Evolutionary conservation across 2,113 vertebrate species (phyloP), one percentile per base, ranked within the genome.

Genomic region (Lampris incognitus): DNA sequence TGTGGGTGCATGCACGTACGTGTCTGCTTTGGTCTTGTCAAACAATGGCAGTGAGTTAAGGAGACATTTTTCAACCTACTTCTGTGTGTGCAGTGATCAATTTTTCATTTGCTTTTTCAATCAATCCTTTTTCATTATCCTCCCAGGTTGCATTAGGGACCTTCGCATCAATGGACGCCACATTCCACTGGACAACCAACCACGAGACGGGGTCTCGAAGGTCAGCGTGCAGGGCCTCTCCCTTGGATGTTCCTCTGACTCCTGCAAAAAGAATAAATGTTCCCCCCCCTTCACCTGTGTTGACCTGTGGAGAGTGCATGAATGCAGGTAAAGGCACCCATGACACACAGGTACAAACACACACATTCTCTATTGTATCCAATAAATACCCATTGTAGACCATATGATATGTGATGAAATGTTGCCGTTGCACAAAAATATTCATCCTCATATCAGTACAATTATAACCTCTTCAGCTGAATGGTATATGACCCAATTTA

Each of bases 231-330:
- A 94, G 69, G 95, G 95, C 0, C 60, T 97, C 63, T 94, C 87
- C 50, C 80, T 81, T 72, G 96, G 96, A 46, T 97, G 96, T 76
- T 91, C 89, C 13, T 97, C 97, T 0, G 95, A 96, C 76, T 95
- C 96, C 69, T 97, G 96, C 88, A 95, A 92, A 79, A 95, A 76
- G 80, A 96, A 95, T 84, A 94, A 96, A 5, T 97, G 96, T 63
- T 95, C 85, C 82, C 93, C 92, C 38, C 94, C 95, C 57, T 95
- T 96, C 84, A 93, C 95, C 76, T 97, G 96, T 38, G 93, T 95
- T 51, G 96, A 97, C 91, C 81, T 97, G 83, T 97, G 97, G 96
- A 95, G 96, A 92, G 94, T 95, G 72, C 94, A 97, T 1, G 95
- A 97, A 88, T 96, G 95, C 96, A 96, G 96, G 96, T 97, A 90